Evolutionary conservation across 2,113 vertebrate species (phyloP).

Genomic region (Oryzias curvinotus): DNA sequence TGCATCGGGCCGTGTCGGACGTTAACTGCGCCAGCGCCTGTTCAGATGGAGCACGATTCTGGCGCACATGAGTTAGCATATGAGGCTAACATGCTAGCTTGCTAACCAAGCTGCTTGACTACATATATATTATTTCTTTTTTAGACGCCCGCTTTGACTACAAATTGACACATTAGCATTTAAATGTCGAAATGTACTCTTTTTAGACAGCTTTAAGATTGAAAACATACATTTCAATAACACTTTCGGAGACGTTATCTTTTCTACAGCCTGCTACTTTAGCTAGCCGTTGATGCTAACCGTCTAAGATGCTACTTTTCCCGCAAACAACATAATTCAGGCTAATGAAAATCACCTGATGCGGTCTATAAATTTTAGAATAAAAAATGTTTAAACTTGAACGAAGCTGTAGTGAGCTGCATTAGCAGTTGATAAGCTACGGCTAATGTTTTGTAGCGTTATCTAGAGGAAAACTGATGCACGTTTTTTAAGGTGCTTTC

Average conservation of each 20-base stretch:
- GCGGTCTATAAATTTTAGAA: too few species aligned
- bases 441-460: not conserved
- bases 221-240: not conserved
- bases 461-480: not conserved
- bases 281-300: slow-evolving; percentile 20
- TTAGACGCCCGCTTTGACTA: not conserved
- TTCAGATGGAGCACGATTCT: slow-evolving; percentile 49
- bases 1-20: slow-evolving; percentile 72
- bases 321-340: not conserved
- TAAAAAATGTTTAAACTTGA: too few species aligned
- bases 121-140: not conserved
- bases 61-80: slow-evolving; percentile 72
- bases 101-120: slow-evolving; percentile 10
- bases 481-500: too few species aligned
- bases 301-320: not conserved
- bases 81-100: slow-evolving; percentile 56
- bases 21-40: slow-evolving; percentile 66
- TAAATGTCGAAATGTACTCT: too few species aligned
- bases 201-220: not conserved
- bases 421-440: not conserved
- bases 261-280: slow-evolving; percentile 32
- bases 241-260: not conserved
- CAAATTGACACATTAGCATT: not conserved
- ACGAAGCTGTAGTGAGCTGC: too few species aligned
- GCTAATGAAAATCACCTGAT: not conserved